Percentiles rank a stretch among this genome's conserved stretches.
phyloP scores from a whole-genome alignment of 1,140 invertebrate species.

The Drosophila burlai region DNA sequence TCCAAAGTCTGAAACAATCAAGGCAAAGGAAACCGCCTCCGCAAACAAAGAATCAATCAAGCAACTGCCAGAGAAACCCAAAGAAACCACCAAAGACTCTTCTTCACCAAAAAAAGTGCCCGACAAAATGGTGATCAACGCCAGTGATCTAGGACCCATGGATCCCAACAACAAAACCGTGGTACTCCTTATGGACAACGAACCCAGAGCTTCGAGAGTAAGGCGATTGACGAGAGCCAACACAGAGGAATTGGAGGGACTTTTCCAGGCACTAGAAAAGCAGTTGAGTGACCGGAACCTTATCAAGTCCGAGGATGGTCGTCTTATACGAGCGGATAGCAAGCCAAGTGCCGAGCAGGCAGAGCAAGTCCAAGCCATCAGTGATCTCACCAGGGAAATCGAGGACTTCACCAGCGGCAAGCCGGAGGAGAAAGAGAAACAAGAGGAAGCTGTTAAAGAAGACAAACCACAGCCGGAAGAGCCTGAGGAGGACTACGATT shows the following conservation, averaged over 20 bases:
- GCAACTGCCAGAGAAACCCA: slow-evolving; percentile 21
- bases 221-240: slow-evolving; percentile 76
- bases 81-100: background rate
- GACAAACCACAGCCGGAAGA: slow-evolving; percentile 26
- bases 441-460: background rate
- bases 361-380: slow-evolving; percentile 70
- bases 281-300: slow-evolving; percentile 72
- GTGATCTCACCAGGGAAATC: slow-evolving; percentile 75
- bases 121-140: slow-evolving; percentile 34
- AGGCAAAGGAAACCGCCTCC: slow-evolving; percentile 6
- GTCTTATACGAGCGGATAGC: slow-evolving; percentile 42
- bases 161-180: slow-evolving; percentile 76
- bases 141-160: slow-evolving; percentile 44
- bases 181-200: slow-evolving; percentile 77
- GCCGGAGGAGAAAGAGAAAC: slow-evolving; percentile 19
- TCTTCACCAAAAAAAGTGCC: slow-evolving; percentile 8
- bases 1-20: slow-evolving; percentile 2
- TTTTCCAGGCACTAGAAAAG: slow-evolving; percentile 79
- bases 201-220: slow-evolving; percentile 72
- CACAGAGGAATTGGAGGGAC: slow-evolving; percentile 75
- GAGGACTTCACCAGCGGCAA: slow-evolving; percentile 64
- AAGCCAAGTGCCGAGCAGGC: slow-evolving; percentile 46
- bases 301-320: slow-evolving; percentile 77
- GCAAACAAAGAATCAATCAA: slow-evolving; percentile 9
- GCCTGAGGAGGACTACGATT: slow-evolving; percentile 61